A percentile compares a stretch with the other conserved stretches of the same genome.
These are phyloP conservation scores for Sycophila texana DNA, from an alignment of 2,888 invertebrate species.

Conservation along the genomic window DNA sequence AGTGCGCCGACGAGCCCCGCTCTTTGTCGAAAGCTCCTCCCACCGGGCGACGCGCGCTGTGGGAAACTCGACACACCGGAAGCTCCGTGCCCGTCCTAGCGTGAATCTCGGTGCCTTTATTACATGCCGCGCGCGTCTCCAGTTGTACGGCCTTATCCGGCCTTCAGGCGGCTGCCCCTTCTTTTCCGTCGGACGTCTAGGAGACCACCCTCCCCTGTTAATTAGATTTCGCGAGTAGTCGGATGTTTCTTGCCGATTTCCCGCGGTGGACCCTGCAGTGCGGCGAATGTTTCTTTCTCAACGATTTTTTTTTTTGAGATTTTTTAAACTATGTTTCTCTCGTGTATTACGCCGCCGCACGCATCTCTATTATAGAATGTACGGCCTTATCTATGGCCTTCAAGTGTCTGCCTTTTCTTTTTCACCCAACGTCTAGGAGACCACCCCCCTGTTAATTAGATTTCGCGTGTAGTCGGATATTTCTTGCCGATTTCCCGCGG, in stretches of 20 bases:
- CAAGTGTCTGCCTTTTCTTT: too few relatives aligned
- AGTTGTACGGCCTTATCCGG: constrained; percentile 60
- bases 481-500: not conserved
- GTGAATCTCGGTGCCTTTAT: constrained; percentile 64
- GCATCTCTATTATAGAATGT: too few relatives aligned
- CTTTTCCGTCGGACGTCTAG: not conserved
- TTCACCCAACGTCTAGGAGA: not conserved
- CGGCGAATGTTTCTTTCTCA: not conserved
- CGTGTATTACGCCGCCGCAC: too few relatives aligned
- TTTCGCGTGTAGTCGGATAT: constrained; percentile 8
- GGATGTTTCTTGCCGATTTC: not conserved
- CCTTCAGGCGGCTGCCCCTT: constrained; percentile 50
- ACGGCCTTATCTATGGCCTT: too few relatives aligned
- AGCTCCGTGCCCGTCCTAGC: constrained; percentile 63
- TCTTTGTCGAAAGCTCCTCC: constrained; percentile 7
- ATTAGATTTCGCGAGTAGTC: constrained; percentile 36
- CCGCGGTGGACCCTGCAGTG: not conserved
- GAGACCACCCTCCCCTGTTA: constrained; percentile 11
- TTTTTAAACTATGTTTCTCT: not conserved
- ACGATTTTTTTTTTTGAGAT: too few relatives aligned
- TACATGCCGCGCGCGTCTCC: constrained; percentile 54
- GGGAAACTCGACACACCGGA: constrained; percentile 62
- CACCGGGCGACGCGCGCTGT: constrained; percentile 18
- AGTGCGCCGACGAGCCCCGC: not conserved
- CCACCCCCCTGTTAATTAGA: constrained; percentile 33